phyloP scores from a whole-genome alignment of 2,797 vertebrate genomes.

The Alfaro cultratus region DNA sequence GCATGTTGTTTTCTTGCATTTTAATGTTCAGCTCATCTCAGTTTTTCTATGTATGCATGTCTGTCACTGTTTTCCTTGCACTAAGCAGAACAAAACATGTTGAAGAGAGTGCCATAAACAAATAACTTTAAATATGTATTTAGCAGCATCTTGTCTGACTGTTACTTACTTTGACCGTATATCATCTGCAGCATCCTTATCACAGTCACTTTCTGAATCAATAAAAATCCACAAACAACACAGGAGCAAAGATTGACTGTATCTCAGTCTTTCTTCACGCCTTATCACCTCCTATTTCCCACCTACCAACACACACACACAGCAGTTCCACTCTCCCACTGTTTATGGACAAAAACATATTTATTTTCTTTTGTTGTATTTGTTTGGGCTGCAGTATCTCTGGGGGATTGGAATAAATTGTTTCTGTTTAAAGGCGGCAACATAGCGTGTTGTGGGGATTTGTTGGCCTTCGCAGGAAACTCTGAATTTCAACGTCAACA shows the following conservation, averaged over 20 bases:
- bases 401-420: constrained; percentile 36
- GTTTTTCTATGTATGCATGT: background rate
- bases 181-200: background rate
- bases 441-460: constrained; percentile 10
- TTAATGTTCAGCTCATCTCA: background rate
- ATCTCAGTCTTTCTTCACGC: background rate
- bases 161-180: background rate
- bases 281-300: constrained; percentile 1
- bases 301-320: constrained; percentile 1
- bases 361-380: constrained; percentile 31
- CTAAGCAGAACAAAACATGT: background rate
- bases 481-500: background rate
- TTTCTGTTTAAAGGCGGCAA: constrained; percentile 25
- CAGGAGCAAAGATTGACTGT: background rate
- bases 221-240: background rate
- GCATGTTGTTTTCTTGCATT: background rate
- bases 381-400: constrained; percentile 23
- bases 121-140: background rate
- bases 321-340: background rate
- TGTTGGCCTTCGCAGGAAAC: constrained; percentile 14
- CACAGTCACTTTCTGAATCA: background rate
- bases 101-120: background rate
- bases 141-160: background rate
- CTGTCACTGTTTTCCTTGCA: background rate
- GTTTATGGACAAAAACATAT: constrained; percentile 29